Evolutionary conservation across 1,140 invertebrate genomes (phyloP).

Genomic region (Tetragonula clypearis): DNA sequence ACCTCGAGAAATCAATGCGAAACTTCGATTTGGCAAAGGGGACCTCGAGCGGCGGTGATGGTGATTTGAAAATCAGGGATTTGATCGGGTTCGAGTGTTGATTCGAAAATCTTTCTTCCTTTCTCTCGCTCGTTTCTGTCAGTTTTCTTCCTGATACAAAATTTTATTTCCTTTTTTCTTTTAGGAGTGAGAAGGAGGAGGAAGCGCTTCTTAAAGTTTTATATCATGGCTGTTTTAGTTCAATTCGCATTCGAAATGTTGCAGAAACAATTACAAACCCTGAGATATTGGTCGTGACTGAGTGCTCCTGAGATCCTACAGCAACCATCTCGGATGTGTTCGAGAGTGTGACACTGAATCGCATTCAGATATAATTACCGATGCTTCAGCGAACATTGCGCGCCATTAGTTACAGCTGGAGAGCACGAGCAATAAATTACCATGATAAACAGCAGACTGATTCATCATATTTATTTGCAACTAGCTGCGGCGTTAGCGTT

Average conservation of each 20-base stretch:
- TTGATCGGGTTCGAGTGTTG: not conserved
- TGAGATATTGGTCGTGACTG: not conserved
- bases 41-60: not conserved
- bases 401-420: slow-evolving; percentile 48
- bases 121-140: not conserved
- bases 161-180: not conserved
- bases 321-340: not conserved
- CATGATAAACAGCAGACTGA: slow-evolving; percentile 45
- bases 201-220: no score
- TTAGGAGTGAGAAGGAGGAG: no score
- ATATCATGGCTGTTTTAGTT: not conserved
- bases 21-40: not conserved
- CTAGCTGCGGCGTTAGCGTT: not conserved
- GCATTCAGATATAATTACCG: slow-evolving; percentile 55
- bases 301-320: not conserved
- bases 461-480: slow-evolving; percentile 42
- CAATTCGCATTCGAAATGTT: no score
- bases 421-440: slow-evolving; percentile 41
- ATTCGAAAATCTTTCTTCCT: not conserved
- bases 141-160: no score
- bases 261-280: not conserved
- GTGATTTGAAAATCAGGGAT: not conserved
- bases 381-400: slow-evolving; percentile 42
- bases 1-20: slow-evolving; percentile 34
- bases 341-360: slow-evolving; percentile 30